Conservation (phyloP, 2,113 vertebrate genomes). For the Loxodonta africana region DNA sequence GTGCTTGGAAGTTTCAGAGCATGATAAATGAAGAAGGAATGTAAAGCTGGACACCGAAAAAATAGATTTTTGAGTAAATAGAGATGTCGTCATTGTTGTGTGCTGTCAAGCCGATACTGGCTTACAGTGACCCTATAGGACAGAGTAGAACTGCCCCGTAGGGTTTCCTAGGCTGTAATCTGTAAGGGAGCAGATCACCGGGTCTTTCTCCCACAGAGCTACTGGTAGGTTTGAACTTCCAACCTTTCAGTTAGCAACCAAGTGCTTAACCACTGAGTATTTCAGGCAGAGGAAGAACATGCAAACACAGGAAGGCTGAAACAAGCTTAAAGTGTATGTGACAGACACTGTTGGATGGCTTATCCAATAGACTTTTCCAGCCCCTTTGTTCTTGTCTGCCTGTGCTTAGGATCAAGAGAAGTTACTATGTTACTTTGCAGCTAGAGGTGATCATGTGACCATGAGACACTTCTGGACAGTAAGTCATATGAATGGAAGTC, state of each 20-base stretch:
- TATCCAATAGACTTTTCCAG: not conserved
- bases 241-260: no score
- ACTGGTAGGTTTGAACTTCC: no score
- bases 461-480: not conserved
- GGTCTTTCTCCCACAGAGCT: not conserved
- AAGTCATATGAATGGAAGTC: not conserved
- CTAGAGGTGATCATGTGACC: not conserved
- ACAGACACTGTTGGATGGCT: not conserved
- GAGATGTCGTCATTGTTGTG: not conserved
- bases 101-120: no score
- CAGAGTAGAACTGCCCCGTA: no score
- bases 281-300: not conserved
- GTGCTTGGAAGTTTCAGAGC: not conserved
- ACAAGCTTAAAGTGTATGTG: not conserved
- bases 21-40: not conserved
- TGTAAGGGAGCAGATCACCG: not conserved
- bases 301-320: not conserved
- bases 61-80: not conserved
- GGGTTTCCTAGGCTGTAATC: not conserved
- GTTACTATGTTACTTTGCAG: not conserved
- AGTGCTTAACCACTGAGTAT: not conserved
- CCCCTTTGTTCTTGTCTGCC: not conserved
- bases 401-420: not conserved
- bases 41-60: not conserved
- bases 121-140: no score